A percentile compares a stretch with the other conserved stretches of the same genome.
Evolutionary conservation across 53 echinoderm and acorn worm species (phyloP).

Genomic region (Temnopleurus reevesii): DNA sequence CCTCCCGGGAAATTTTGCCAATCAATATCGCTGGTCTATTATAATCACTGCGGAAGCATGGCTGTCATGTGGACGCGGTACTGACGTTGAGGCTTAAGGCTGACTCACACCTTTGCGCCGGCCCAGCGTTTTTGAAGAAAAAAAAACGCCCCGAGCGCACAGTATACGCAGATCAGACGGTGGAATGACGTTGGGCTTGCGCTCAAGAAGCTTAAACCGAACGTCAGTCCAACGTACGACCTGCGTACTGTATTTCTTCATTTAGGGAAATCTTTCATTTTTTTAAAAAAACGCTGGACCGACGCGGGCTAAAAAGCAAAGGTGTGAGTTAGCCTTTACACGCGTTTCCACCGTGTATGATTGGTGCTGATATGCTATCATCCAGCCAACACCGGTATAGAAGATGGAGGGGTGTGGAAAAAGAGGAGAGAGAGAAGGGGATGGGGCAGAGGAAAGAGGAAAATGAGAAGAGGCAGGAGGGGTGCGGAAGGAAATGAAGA

Average conservation of each 20-base stretch:
- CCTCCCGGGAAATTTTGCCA: constrained; percentile 11
- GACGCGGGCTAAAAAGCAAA: too few relatives aligned
- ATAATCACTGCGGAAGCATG: neutral
- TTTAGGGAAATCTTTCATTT: too few relatives aligned
- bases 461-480: neutral
- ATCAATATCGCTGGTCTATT: neutral
- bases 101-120: too few relatives aligned
- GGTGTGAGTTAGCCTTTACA: too few relatives aligned
- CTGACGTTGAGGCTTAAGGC: neutral
- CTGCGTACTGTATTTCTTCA: too few relatives aligned
- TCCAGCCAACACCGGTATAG: neutral
- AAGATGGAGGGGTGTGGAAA: neutral
- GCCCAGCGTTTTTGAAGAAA: too few relatives aligned
- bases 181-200: too few relatives aligned
- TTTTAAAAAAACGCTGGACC: too few relatives aligned
- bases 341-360: neutral
- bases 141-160: too few relatives aligned
- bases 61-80: neutral
- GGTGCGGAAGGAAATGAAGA: neutral
- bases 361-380: neutral
- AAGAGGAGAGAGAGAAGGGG: neutral
- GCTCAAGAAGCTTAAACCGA: too few relatives aligned
- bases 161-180: too few relatives aligned
- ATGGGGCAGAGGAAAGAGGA: neutral
- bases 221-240: too few relatives aligned